Base-by-base conservation (phyloP, 2,888 invertebrate species). In the Agrotis puta region DNA sequence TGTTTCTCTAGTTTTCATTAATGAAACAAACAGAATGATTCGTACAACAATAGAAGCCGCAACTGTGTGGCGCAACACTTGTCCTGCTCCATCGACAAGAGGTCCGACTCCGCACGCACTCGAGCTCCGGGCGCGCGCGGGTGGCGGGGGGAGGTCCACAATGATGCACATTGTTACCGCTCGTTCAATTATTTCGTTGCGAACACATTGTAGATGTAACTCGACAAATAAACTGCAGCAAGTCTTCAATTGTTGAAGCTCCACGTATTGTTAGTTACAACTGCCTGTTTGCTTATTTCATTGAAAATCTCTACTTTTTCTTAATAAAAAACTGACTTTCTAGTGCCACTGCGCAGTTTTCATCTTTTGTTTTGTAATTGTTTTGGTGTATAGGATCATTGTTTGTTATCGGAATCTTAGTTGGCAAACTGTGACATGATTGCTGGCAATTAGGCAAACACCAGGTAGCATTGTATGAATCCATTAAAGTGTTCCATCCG, bases 181-280 rank as follows among this genome's bases (percentile, higher is more conserved):
- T 64, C 58, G 24, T 81, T 80, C 76, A 76, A 79, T 81, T 81
- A 77, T 77, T 79, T 81, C 33, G 76, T 66, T n/a, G 64, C 62
- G 57, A 70, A 68, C 58, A 68, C 67, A 65, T 58, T 77, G 71
- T 70, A 65, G 64, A 66, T 45, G 59, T 75, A 56, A 57, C 61
- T 79, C 56, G 27, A 39, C 62, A 74, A 65, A 65, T 77, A 67
- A 77, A 77, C 57, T 48, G 63, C 51, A 50, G 24, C 56, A 63
- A 53, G 56, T 43, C 33, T 56, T 33, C 67, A 64, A 61, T 59
- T 58, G 62, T 51, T 50, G 39, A 45, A 70, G 61, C 64, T 58
- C 18, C 13, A 53, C 43, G 53, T 64, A 61, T 66, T 77, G 48
- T 64, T 59, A 45, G 24, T 13, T 51, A 58, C 61, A 63, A 45